Evolutionary conservation across 2,113 vertebrate species (phyloP).

Genomic region (Brevimyrus niger): DNA sequence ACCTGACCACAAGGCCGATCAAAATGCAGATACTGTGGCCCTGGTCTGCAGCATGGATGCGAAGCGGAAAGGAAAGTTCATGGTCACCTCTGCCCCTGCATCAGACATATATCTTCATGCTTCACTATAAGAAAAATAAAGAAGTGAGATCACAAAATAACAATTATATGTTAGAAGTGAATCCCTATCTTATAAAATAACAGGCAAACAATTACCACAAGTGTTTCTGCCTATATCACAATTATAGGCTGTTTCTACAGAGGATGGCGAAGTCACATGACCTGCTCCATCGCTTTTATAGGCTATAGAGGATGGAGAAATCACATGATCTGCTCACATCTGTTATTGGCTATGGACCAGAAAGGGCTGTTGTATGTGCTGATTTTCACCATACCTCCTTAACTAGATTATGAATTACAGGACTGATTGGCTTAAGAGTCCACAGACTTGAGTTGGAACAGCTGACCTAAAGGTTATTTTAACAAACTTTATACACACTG

Average conservation of each 20-base stretch:
- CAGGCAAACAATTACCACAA: not conserved
- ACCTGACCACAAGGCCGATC: not conserved
- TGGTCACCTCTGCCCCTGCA: not conserved
- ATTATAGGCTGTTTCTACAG: not conserved
- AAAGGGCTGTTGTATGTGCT: no score
- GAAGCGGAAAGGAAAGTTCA: not conserved
- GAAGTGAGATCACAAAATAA: not conserved
- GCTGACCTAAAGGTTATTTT: no score
- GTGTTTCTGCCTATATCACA: not conserved
- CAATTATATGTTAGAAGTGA: not conserved
- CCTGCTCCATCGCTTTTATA: not conserved
- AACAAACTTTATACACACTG: no score
- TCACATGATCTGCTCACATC: not conserved
- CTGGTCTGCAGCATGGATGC: not conserved
- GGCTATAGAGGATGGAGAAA: no score
- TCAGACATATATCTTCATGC: not conserved
- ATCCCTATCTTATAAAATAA: not conserved
- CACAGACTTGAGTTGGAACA: no score
- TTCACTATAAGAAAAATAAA: not conserved
- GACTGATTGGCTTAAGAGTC: no score
- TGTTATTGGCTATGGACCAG: no score
- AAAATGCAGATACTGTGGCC: not conserved
- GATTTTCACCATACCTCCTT: no score
- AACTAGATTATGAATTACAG: no score
- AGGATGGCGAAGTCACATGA: not conserved